A percentile compares a stretch with the other conserved stretches of the same genome.
phyloP scores from a whole-genome alignment of 2,888 invertebrate genomes.

The Carterocephalus palaemon region DNA sequence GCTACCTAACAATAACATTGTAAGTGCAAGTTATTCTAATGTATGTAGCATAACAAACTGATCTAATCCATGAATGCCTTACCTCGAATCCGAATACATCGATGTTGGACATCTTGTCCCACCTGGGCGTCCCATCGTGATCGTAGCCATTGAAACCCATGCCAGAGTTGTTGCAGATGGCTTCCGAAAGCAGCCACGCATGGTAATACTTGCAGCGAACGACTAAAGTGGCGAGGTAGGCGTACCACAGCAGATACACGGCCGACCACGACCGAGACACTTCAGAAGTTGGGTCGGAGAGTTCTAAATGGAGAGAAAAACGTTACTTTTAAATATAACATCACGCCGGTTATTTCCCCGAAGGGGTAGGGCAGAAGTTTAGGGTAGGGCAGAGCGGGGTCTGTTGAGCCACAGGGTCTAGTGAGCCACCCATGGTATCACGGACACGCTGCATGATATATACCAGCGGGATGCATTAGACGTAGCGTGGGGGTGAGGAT shows the following conservation, averaged over 20 bases:
- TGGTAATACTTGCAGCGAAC: slow-evolving; percentile 96
- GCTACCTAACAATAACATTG: too few species aligned
- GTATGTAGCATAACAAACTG: slow-evolving; percentile 1
- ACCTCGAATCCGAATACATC: slow-evolving; percentile 94
- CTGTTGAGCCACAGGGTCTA: too few species aligned
- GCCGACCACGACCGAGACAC: slow-evolving; percentile 73
- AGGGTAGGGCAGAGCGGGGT: too few species aligned
- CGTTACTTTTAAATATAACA: too few species aligned
- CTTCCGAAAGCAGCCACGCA: slow-evolving; percentile 97
- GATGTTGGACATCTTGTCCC: slow-evolving; percentile 96
- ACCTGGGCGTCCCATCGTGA: slow-evolving; percentile 85
- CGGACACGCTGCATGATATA: too few species aligned
- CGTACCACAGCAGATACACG: slow-evolving; percentile 77
- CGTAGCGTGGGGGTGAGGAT: too few species aligned
- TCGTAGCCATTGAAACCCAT: slow-evolving; percentile 93
- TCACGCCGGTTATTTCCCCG: too few species aligned
- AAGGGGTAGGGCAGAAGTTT: too few species aligned
- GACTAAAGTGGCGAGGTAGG: slow-evolving; percentile 88
- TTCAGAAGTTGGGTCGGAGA: slow-evolving; percentile 66
- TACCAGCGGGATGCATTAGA: too few species aligned
- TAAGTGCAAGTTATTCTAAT: too few species aligned
- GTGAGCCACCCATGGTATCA: too few species aligned
- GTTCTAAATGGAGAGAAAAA: slow-evolving; percentile 42
- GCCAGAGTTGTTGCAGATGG: slow-evolving; percentile 96
- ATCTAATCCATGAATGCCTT: slow-evolving; percentile 31